phyloP scores from a whole-genome alignment of 2,888 invertebrate genomes.

The Himalopsyche anomala region DNA sequence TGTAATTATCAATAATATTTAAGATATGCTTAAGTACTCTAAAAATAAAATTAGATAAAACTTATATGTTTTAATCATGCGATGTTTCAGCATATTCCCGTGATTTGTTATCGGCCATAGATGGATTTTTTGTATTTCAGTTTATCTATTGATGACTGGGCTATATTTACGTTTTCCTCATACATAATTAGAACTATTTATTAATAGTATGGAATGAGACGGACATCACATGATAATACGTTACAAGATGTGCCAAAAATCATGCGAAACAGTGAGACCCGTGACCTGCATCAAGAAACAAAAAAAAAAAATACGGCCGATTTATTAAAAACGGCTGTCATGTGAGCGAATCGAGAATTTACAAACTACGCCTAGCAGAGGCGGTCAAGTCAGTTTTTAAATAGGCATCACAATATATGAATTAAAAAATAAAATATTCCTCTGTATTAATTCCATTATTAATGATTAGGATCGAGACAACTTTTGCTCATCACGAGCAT shows the following conservation, averaged over 20 bases:
- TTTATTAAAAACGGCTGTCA: neutral
- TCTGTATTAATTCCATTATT: no score
- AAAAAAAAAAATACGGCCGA: neutral
- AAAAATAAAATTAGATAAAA: no score
- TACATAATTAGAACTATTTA: neutral
- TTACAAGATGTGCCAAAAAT: conserved; percentile 13
- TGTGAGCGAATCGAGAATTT: neutral
- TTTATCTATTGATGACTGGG: neutral
- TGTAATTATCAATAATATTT: no score
- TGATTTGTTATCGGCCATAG: neutral
- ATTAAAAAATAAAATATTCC: no score
- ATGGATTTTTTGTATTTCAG: neutral
- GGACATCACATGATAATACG: neutral
- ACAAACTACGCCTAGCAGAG: neutral
- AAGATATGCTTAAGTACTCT: no score
- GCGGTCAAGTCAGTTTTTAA: neutral
- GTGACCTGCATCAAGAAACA: conserved; percentile 13
- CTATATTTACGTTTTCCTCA: neutral
- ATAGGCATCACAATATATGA: no score
- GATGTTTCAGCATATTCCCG: neutral
- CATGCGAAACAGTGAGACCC: neutral
- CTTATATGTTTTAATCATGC: no score
- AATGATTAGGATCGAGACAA: no score
- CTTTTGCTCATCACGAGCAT: no score
- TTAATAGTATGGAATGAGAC: neutral